Conservation (phyloP, 64 coral and sea anemone genomes). For the Stichodactyla helianthus region DNA sequence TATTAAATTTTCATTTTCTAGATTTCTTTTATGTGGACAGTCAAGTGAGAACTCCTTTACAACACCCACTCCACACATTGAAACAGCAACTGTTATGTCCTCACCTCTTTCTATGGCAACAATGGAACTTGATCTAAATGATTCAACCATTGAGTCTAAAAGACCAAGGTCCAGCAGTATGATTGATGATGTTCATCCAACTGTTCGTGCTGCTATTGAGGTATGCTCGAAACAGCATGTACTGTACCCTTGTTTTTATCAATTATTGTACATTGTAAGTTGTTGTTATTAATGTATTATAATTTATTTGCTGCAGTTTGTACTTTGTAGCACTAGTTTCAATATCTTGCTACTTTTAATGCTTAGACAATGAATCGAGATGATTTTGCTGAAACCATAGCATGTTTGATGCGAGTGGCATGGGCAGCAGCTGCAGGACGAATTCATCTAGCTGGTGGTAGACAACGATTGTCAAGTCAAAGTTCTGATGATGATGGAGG, state of each 20-base stretch:
- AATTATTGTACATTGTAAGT: not conserved
- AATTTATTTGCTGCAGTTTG: no score
- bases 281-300: no score
- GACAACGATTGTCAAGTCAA: constrained; percentile 80
- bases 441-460: constrained; percentile 83
- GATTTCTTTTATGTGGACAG: constrained; percentile 85
- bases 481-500: constrained; percentile 88
- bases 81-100: constrained; percentile 54
- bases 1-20: constrained; percentile 4
- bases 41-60: constrained; percentile 79
- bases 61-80: constrained; percentile 39
- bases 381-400: constrained; percentile 92
- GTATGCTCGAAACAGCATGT: not conserved
- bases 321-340: not conserved
- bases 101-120: constrained; percentile 85
- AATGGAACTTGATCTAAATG: constrained; percentile 70
- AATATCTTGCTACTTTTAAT: not conserved
- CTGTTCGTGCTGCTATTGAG: constrained; percentile 86
- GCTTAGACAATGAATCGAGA: constrained; percentile 82
- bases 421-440: constrained; percentile 89
- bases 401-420: constrained; percentile 84
- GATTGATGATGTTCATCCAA: constrained; percentile 87
- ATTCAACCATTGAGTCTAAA: constrained; percentile 77
- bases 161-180: constrained; percentile 82
- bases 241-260: not conserved